A percentile compares a stretch with the other conserved stretches of the same genome.
These are phyloP conservation scores for Gulo gulo DNA, from an alignment of 2,113 vertebrate species.

Conservation along the genomic window DNA sequence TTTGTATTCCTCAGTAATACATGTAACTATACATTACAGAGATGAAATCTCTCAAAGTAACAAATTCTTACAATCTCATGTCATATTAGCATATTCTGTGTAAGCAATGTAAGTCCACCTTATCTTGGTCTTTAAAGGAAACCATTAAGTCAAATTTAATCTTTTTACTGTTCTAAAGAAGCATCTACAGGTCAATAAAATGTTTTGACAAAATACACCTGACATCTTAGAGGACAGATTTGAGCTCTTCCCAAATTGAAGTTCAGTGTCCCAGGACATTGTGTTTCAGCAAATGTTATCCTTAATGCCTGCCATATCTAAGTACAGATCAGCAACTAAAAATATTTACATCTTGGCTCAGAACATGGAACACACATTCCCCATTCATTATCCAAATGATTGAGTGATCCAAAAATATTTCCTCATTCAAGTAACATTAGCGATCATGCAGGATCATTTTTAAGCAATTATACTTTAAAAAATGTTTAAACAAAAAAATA, in stretches of 20 bases:
- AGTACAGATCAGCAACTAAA: background rate
- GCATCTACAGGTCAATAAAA: conserved; percentile 10
- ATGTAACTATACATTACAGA: background rate
- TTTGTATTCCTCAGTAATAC: background rate
- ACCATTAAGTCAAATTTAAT: conserved; percentile 5
- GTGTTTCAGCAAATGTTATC: background rate
- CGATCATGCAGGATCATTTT: background rate
- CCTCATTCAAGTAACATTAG: background rate
- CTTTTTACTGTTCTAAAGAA: background rate
- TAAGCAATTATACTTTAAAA: conserved; percentile 34
- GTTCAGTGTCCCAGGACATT: background rate
- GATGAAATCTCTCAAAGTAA: background rate
- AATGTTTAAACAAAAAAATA: background rate
- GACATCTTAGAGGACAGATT: background rate
- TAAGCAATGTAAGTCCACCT: conserved; percentile 3
- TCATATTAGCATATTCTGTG: background rate
- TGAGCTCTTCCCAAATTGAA: background rate
- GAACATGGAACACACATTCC: background rate
- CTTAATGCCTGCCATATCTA: background rate
- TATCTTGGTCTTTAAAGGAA: conserved; percentile 50
- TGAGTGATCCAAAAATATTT: conserved; percentile 22
- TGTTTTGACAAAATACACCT: conserved; percentile 13
- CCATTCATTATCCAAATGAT: background rate
- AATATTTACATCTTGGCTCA: conserved; percentile 33
- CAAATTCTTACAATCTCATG: conserved; percentile 24